Evolutionary conservation across 2,797 vertebrate genomes (phyloP), one percentile per base, ranked within the genome.

Genomic region (Staurois parvus): DNA sequence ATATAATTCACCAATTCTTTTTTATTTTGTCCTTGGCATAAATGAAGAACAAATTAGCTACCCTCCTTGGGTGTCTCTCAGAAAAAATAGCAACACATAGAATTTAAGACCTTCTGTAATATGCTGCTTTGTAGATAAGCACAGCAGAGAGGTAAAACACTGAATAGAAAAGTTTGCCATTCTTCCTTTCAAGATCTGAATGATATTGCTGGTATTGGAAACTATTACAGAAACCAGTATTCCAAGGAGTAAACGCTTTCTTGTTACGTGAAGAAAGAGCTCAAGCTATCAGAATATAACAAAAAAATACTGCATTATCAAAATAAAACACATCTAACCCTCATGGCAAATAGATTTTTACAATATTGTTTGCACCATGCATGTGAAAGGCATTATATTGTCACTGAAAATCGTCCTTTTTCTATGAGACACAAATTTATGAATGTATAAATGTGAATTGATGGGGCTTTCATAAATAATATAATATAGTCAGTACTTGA

Each of bases 111-210:
- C 88, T 92, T 81, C 88, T 89, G 91, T 94, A 95, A 94, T 95
- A 93, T 95, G 95, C 91, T 94, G 91, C 92, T 95, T 95, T 95
- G 94, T 95, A 96, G 95, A 96, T 95, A 95, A 96, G 94, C 93
- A 81, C 93, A 91, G 90, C 87, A 90, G 91, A 91, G 92, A 95
- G 93, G 94, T 95, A 93, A 94, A 95, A 94, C 74, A 83, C 91
- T 92, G 81, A 79, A 83, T 93, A 92, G 89, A 92, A 94, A 95
- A 95, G 93, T 95, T 95, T 93, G 88, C 90, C 89, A 84, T 79
- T 91, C 93, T 94, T 94, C 90, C 86, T 93, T 92, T 92, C 91
- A 83, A 94, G 93, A 95, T 93, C 89, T 89, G 91, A 92, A 91
- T 84, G 93, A 94, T 94, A 94, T 89, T 79, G 85, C 84, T 91